Evolutionary conservation across 2,113 vertebrate genomes (phyloP).

Genomic region (Choloepus hoffmanni): DNA sequence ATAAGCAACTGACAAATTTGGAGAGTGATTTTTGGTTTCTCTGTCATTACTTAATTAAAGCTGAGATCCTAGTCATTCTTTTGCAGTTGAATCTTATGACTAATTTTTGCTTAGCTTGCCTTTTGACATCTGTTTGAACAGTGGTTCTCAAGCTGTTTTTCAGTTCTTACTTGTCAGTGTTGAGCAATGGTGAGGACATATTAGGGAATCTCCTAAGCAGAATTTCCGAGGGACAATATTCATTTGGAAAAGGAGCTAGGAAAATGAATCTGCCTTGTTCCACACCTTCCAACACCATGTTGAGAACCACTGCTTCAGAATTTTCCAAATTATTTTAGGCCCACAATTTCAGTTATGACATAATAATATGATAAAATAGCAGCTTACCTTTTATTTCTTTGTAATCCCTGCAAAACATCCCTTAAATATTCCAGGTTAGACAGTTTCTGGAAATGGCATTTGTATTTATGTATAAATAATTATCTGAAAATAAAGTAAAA

Average conservation of each 20-base stretch:
- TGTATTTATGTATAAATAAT: constrained; percentile 25
- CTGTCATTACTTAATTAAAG: not conserved
- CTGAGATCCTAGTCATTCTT: not conserved
- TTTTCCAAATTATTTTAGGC: not conserved
- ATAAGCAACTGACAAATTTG: not conserved
- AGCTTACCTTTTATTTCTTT: not conserved
- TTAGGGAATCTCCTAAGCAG: not conserved
- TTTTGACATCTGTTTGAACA: not conserved
- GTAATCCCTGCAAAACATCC: not conserved
- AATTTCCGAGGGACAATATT: not conserved
- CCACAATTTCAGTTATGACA: not conserved
- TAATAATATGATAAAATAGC: not conserved
- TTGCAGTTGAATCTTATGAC: not conserved
- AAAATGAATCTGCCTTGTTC: not conserved
- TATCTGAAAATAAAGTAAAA: constrained; percentile 52
- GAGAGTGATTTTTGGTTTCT: not conserved
- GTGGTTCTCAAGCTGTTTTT: not conserved
- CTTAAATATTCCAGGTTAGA: not conserved
- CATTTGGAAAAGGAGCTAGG: not conserved
- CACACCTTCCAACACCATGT: not conserved
- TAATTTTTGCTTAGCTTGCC: not conserved
- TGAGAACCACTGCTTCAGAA: not conserved
- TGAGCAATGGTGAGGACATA: not conserved
- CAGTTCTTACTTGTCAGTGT: not conserved
- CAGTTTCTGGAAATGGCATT: not conserved